Conservation (phyloP, 2,113 vertebrate genomes). For the Merops nubicus region DNA sequence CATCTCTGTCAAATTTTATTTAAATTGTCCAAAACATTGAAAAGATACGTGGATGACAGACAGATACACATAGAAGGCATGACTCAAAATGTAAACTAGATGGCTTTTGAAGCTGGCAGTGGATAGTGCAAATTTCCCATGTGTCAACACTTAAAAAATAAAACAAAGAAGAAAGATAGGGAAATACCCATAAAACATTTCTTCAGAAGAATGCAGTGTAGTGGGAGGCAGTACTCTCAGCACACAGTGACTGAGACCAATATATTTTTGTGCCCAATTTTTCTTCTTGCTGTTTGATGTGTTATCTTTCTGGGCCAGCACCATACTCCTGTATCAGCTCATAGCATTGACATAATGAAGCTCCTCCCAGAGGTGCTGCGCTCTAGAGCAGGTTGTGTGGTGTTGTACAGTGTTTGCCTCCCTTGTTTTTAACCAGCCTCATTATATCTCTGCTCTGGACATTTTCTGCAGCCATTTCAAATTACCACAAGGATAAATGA, state of each 20-base stretch:
- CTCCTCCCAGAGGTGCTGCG: background rate
- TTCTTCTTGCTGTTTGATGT: background rate
- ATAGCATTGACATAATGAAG: background rate
- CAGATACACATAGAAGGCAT: background rate
- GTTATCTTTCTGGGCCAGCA: background rate
- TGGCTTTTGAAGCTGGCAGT: background rate
- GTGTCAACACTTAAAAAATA: background rate
- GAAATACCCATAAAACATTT: background rate
- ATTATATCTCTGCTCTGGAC: background rate
- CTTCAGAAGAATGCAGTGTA: background rate
- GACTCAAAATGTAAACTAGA: background rate
- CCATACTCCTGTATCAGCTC: background rate
- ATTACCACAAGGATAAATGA: background rate
- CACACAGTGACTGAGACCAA: background rate
- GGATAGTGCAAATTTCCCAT: background rate
- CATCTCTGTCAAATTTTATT: background rate
- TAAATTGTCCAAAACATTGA: background rate
- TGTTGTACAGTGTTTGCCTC: background rate
- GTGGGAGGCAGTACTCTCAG: background rate
- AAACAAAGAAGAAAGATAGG: background rate
- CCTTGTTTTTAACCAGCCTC: background rate
- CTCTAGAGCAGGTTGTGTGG: background rate
- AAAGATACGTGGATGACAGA: background rate
- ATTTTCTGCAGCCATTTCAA: background rate
- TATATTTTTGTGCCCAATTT: background rate